Base-by-base conservation (phyloP, 2,113 vertebrate genomes). In the Marcusenius ussheri region DNA sequence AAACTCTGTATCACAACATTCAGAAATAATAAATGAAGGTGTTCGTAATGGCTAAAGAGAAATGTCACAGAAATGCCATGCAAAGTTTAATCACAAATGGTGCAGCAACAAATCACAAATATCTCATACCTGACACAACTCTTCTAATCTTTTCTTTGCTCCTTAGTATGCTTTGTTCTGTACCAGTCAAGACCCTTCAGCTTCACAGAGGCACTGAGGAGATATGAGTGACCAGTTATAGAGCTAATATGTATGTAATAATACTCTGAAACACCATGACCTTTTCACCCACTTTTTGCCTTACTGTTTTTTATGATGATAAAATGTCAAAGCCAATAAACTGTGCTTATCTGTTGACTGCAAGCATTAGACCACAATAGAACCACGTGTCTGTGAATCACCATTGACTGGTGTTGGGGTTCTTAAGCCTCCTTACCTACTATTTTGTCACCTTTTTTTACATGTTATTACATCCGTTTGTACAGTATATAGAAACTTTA, bases 41-140 rank as follows among this genome's bases (percentile, higher is more conserved):
- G 87, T 89, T 93, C 92, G 90, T 91, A 92, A 93, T 90, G 89
- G 92, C 83, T 90, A 91, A 93, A 91, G 93, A 93, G 91, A 94
- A 94, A 94, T 94, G 93, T 88, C 93, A 93, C 42, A 89, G 90
- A 94, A 94, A 94, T 95, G 93, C 90, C 93, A 93, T 8, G 91
- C 90, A 91, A 92, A 24, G 88, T 92, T 91, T 93, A 91, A 93
- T 93, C 92, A 90, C 89, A 93, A 92, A 92, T 77, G 51, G 88
- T 92, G 92, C 92, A 91, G 83, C 87, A 92, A 66, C 91, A 88
- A 93, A 93, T 93, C 91, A 90, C 53, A 89, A 90, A 86, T 90
- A 90, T 92, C 92, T 93, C 84, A 56, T 31, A 91, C 90, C 91
- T 90, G 91, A 91, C 91, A 66, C 1, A 70, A 83, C 92, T 80